Evolutionary conservation across 2,113 vertebrate genomes (phyloP).

Genomic region (Macquaria australasica): DNA sequence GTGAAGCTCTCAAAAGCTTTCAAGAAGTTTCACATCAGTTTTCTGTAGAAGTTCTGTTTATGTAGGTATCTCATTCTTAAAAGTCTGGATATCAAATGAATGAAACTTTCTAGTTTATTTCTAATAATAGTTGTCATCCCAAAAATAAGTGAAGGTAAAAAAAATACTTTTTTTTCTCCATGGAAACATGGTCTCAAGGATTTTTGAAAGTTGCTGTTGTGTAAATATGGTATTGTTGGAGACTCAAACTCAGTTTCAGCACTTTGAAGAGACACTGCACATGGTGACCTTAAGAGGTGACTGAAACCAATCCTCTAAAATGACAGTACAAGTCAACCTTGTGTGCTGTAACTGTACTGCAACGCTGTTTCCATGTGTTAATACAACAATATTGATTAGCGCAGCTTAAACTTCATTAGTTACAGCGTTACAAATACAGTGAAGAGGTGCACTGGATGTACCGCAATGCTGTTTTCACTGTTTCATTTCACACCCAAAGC

Average conservation of each 20-base stretch:
- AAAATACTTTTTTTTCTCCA: background rate
- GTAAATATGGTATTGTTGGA: background rate
- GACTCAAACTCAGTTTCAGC: background rate
- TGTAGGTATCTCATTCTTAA: conserved; percentile 7
- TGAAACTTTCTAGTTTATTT: conserved; percentile 3
- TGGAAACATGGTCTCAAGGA: background rate
- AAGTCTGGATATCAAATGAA: conserved; percentile 15
- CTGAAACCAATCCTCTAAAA: background rate
- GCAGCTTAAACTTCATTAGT: background rate
- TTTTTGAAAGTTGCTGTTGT: background rate
- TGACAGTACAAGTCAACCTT: background rate
- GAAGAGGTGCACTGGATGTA: background rate
- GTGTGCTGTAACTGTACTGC: background rate
- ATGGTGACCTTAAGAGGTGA: background rate
- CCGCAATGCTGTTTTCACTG: too few relatives aligned
- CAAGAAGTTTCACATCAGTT: background rate
- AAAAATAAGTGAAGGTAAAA: background rate
- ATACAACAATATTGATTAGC: background rate
- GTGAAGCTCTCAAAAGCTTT: conserved; percentile 26
- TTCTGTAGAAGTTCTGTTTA: background rate
- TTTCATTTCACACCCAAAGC: background rate
- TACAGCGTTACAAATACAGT: background rate
- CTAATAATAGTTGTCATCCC: background rate
- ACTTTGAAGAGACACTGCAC: background rate
- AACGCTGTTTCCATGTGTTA: background rate